A percentile compares a stretch with the other conserved stretches of the same genome.
Conservation (phyloP, 2,113 vertebrate species). For the Labeo catla region DNA sequence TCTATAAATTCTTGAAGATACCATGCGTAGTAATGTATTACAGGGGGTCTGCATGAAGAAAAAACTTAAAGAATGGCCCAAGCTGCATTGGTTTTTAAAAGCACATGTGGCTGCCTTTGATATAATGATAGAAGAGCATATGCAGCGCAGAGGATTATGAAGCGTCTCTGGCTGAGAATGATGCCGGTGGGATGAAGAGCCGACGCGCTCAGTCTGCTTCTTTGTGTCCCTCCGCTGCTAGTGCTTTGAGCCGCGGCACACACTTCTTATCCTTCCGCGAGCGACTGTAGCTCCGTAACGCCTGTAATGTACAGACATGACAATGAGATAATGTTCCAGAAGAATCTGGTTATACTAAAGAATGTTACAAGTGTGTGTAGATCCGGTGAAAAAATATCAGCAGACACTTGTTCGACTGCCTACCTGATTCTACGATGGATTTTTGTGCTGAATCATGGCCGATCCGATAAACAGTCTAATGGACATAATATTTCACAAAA, state of each 20-base stretch:
- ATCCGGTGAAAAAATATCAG: not conserved
- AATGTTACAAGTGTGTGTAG: not conserved
- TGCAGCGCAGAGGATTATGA: slow-evolving; percentile 45
- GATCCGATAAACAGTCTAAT: not conserved
- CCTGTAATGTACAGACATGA: not conserved
- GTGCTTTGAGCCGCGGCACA: slow-evolving; percentile 59
- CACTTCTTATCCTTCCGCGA: slow-evolving; percentile 60
- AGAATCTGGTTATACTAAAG: slow-evolving; percentile 5
- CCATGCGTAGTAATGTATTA: slow-evolving; percentile 33
- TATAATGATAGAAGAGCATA: slow-evolving; percentile 45
- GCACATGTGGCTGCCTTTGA: slow-evolving; percentile 1
- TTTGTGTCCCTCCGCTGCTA: slow-evolving; percentile 70
- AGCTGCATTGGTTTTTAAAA: slow-evolving; percentile 39
- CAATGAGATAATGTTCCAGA: not conserved
- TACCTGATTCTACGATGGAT: not conserved
- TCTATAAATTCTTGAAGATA: not conserved
- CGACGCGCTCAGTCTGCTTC: slow-evolving; percentile 50
- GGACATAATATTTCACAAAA: not conserved
- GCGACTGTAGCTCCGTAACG: slow-evolving; percentile 34
- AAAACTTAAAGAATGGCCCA: slow-evolving; percentile 21
- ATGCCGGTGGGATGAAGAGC: slow-evolving; percentile 69
- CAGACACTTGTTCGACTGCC: not conserved
- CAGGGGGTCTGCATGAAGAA: slow-evolving; percentile 29
- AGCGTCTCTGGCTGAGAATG: slow-evolving; percentile 53
- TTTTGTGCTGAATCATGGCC: not conserved